Percentiles rank a stretch among this genome's conserved stretches.
Evolutionary conservation across 2,113 vertebrate genomes (phyloP).

Genomic region (Dendrocopos noguchii): DNA sequence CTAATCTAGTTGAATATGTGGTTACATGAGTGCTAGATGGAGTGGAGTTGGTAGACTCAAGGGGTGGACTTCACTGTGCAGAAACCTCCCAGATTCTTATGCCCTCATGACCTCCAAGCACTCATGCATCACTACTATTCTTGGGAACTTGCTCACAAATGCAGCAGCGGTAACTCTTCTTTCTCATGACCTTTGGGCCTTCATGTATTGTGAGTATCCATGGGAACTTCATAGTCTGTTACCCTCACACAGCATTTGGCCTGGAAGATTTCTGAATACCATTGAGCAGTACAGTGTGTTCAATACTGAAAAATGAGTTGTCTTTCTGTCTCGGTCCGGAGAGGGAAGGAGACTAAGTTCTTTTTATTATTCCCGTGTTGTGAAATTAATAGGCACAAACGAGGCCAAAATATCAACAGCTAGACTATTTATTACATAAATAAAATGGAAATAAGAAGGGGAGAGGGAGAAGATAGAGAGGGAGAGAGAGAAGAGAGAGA

Average conservation of each 20-base stretch:
- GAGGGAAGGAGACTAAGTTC: no score
- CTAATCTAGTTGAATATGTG: neutral
- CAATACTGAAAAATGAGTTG: neutral
- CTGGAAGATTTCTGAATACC: neutral
- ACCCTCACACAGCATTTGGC: neutral
- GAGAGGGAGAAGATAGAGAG: no score
- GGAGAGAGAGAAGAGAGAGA: no score
- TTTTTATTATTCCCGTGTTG: no score
- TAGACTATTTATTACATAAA: no score
- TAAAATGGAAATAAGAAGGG: no score
- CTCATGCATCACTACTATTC: neutral
- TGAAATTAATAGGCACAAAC: no score
- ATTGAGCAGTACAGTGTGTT: neutral
- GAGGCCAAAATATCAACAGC: no score
- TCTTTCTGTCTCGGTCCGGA: no score
- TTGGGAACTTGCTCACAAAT: constrained; percentile 21
- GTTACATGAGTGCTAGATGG: neutral
- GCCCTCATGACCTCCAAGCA: constrained; percentile 3
- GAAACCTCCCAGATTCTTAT: constrained; percentile 26
- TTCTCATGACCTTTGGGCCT: constrained; percentile 62
- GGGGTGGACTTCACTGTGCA: neutral
- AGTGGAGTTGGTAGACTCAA: neutral
- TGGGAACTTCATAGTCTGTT: constrained; percentile 38
- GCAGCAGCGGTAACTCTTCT: constrained; percentile 8
- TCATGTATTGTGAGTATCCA: constrained; percentile 42